Percentiles rank a stretch among this genome's conserved stretches.
These are phyloP conservation scores for Machimus rusticus DNA, from an alignment of 2,888 invertebrate species.

Conservation along the genomic window DNA sequence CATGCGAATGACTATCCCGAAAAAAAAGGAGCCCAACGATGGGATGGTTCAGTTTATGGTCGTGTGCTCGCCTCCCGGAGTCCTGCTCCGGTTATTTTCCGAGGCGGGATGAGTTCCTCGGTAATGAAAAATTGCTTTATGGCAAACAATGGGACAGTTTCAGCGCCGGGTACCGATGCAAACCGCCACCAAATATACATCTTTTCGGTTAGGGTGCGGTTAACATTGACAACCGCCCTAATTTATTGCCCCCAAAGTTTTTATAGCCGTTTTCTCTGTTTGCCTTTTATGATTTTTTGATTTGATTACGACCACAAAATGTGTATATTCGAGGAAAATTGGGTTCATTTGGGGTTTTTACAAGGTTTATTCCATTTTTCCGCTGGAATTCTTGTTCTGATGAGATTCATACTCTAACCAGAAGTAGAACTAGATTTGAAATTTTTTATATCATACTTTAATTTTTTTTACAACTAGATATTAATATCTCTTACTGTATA, in stretches of 20 bases:
- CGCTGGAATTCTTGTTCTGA: not conserved
- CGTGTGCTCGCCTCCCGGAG: not conserved
- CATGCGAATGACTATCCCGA: not conserved
- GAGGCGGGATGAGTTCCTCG: not conserved
- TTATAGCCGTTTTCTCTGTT: not conserved
- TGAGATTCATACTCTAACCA: not conserved
- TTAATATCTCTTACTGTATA: too few relatives aligned
- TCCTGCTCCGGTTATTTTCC: not conserved
- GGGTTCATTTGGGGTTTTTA: not conserved
- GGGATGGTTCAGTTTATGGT: not conserved
- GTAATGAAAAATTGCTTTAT: not conserved
- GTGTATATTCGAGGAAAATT: not conserved
- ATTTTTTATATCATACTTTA: not conserved
- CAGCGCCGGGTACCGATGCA: not conserved
- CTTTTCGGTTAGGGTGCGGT: not conserved
- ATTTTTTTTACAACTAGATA: not conserved
- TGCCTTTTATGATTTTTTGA: slow-evolving; percentile 28
- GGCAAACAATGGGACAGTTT: not conserved
- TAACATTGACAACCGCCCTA: slow-evolving; percentile 24
- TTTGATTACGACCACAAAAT: slow-evolving; percentile 20
- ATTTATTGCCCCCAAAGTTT: slow-evolving; percentile 25
- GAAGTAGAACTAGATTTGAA: not conserved
- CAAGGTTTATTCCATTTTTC: not conserved
- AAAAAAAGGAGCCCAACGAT: not conserved
- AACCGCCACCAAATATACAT: not conserved